Evolutionary conservation across 2,113 vertebrate genomes (phyloP), one percentile per base, ranked within the genome.

Genomic region (Tamias sibiricus): DNA sequence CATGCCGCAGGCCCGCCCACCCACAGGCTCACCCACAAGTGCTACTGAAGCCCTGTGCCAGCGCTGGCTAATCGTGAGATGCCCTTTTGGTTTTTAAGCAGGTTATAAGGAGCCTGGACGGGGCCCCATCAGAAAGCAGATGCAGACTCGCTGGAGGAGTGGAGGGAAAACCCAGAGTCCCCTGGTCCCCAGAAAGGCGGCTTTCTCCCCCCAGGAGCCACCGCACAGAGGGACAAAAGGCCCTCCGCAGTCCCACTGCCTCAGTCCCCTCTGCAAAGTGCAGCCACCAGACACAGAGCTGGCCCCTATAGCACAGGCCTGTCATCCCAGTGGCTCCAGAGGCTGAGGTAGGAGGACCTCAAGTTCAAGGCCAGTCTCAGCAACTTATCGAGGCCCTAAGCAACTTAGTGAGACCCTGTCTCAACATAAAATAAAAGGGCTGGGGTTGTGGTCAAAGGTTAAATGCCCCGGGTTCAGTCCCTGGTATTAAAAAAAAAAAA

Each of bases 31-130:
- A 26, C 57, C 22, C 59, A 62, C 59, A 3, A 32, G 30, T 2
- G n/a, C 10, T 0, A 0, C 64, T 12, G 1, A 10, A 22, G 30
- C 64, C 32, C 2, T 57, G 2, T 6, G 49, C 4, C 44, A 30
- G 0, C 0, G 64, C n/a, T 26, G 7, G 26, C 3, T 14, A 16
- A 24, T 32, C 76, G 37, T 1, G 37, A 11, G 76, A 4, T 0
- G 0, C 14, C 8, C 20, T 20, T 37, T 0, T 2, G 6, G 1
- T 11, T 75, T 30, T 30, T 4, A 59, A 69, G 75, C n/a, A 59
- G 8, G 6, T 37, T 24, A 1, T 1, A 9, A 0, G 35, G 69
- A 52, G 76, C 26, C 37, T 13, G 75, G 16, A 17, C 4, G n/a
- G n/a, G n/a, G n/a, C n/a, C 0, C 16, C 28, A 42, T 47, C 83